These are phyloP conservation scores for Drosophila rellima DNA, from an alignment of 2,888 invertebrate species.

Conservation along the genomic window DNA sequence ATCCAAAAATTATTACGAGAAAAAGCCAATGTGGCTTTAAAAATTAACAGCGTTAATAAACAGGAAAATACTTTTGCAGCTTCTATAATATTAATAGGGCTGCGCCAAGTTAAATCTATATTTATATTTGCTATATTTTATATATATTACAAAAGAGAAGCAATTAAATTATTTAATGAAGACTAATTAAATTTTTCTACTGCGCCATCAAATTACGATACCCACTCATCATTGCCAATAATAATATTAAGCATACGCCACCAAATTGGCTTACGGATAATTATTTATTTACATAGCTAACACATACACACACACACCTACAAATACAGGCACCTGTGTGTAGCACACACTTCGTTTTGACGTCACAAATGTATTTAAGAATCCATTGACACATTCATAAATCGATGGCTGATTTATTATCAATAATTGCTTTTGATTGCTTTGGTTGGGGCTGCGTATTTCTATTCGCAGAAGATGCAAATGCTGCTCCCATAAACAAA, in stretches of 20 bases:
- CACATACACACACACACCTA: background rate
- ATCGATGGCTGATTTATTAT: slow-evolving; percentile 76
- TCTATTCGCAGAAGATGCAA: slow-evolving; percentile 33
- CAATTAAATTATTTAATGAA: slow-evolving; percentile 31
- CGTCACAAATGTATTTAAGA: slow-evolving; percentile 68
- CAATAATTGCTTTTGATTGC: slow-evolving; percentile 75
- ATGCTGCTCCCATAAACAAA: slow-evolving; percentile 52
- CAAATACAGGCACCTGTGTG: slow-evolving; percentile 16
- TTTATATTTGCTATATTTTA: slow-evolving; percentile 8
- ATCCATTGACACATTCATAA: slow-evolving; percentile 81
- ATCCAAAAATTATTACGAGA: slow-evolving; percentile 36
- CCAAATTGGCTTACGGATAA: slow-evolving; percentile 62
- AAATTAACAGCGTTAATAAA: slow-evolving; percentile 68
- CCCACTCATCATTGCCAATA: slow-evolving; percentile 37
- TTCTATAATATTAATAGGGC: background rate
- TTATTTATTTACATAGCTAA: slow-evolving; percentile 67
- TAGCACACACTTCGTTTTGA: slow-evolving; percentile 44
- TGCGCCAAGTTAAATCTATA: background rate
- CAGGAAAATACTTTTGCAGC: slow-evolving; percentile 11
- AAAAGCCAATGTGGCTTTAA: slow-evolving; percentile 62
- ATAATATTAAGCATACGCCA: slow-evolving; percentile 62
- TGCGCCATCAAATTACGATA: slow-evolving; percentile 38
- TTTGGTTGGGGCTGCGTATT: slow-evolving; percentile 51
- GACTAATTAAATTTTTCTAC: slow-evolving; percentile 35
- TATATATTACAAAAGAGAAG: background rate